phyloP scores from a whole-genome alignment of 2,797 vertebrate species.

The Novumbra hubbsi region DNA sequence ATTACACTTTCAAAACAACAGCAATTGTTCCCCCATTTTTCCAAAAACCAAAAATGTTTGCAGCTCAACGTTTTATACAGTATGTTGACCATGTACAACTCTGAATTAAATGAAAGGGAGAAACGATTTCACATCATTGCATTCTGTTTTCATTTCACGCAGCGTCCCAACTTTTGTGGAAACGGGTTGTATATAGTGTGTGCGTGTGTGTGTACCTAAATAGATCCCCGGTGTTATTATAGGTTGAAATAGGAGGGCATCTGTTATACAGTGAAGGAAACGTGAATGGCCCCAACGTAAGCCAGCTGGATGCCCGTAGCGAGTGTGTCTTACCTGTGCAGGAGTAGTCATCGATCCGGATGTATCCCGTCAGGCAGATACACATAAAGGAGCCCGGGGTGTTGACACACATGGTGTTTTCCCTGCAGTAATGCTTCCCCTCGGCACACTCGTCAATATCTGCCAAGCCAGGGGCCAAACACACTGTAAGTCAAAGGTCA shows the following conservation, averaged over 20 bases:
- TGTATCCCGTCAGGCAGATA: conserved; percentile 82
- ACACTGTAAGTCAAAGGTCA: background rate
- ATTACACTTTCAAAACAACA: too few relatives aligned
- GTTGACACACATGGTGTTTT: conserved; percentile 82
- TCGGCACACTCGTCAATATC: conserved; percentile 86
- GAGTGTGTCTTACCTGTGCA: conserved; percentile 78
- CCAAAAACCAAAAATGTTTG: too few relatives aligned
- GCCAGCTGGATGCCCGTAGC: background rate
- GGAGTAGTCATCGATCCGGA: conserved; percentile 86
- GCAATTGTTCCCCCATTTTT: too few relatives aligned
- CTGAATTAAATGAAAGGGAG: too few relatives aligned
- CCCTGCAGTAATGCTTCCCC: conserved; percentile 83
- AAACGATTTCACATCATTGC: too few relatives aligned
- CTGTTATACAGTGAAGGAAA: background rate
- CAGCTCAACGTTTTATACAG: too few relatives aligned
- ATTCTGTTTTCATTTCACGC: too few relatives aligned
- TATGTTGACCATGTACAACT: too few relatives aligned
- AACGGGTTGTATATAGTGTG: background rate
- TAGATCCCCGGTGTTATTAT: background rate
- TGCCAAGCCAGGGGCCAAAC: conserved; percentile 43
- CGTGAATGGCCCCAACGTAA: background rate
- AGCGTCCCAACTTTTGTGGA: too few relatives aligned
- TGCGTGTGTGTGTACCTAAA: conserved; percentile 14
- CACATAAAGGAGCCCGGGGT: conserved; percentile 87
- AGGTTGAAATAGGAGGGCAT: conserved; percentile 5